phyloP scores from a whole-genome alignment of 2,113 vertebrate species.

The Tenrec ecaudatus region DNA sequence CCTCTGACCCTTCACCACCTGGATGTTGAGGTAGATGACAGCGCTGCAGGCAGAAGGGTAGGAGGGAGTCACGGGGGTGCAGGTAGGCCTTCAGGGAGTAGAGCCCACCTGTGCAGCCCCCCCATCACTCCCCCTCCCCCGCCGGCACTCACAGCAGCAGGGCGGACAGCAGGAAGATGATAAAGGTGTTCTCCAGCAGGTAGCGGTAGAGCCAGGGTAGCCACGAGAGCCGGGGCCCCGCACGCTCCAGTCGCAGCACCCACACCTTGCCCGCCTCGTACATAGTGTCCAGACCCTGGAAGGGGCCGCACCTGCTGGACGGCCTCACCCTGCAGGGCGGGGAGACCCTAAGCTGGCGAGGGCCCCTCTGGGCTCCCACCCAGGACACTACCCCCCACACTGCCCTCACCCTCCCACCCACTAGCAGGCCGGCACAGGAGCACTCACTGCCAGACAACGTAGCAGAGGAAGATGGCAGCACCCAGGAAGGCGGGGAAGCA shows the following conservation, averaged over 20 bases:
- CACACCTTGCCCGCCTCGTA: constrained; percentile 90
- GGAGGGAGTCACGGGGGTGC: rapidly evolving
- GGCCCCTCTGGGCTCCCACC: not conserved
- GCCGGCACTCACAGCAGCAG: constrained; percentile 90
- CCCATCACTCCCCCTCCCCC: no score
- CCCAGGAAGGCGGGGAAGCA: constrained; percentile 97
- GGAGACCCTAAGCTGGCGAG: rapidly evolving
- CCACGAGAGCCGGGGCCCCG: constrained; percentile 85
- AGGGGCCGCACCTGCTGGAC: constrained; percentile 92
- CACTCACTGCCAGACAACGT: constrained; percentile 96
- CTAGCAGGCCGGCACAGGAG: no score
- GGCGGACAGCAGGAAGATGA: constrained; percentile 89
- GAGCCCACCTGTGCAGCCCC: not conserved
- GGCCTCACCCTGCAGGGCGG: constrained; percentile 88
- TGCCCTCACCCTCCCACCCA: not conserved
- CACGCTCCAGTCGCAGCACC: constrained; percentile 86
- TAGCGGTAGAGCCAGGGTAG: constrained; percentile 87
- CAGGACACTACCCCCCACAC: no score
- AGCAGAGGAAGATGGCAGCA: constrained; percentile 90
- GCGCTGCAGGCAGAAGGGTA: constrained; percentile 73
- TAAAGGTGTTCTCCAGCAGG: constrained; percentile 91
- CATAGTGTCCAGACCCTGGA: constrained; percentile 90
- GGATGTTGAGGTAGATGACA: constrained; percentile 93
- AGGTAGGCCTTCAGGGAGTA: rapidly evolving
- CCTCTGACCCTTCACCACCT: constrained; percentile 93